Evolutionary conservation across 2,113 vertebrate genomes (phyloP).

Genomic region (Agelaius tricolor): DNA sequence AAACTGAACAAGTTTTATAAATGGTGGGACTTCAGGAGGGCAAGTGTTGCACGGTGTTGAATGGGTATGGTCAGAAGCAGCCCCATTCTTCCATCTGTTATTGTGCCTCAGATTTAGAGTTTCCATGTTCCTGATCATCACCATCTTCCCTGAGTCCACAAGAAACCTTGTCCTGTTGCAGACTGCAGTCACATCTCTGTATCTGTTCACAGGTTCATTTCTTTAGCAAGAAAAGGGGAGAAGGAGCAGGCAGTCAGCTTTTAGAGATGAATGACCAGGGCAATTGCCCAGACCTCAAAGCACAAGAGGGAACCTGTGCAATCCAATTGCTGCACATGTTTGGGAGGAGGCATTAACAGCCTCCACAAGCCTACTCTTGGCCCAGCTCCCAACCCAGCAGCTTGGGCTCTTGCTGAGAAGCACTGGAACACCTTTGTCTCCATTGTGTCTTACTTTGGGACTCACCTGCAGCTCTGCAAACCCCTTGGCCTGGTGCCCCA

Average conservation of each 20-base stretch:
- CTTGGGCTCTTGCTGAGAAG: not conserved
- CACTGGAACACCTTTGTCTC: not conserved
- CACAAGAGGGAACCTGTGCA: not conserved
- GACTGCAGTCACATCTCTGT: not conserved
- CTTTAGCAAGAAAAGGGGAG: not conserved
- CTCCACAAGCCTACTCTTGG: not conserved
- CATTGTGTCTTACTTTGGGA: fast-evolving
- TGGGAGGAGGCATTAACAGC: not conserved
- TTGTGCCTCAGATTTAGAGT: not conserved
- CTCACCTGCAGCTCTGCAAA: not conserved
- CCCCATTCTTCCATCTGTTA: not conserved
- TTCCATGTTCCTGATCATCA: not conserved
- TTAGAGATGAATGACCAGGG: not conserved
- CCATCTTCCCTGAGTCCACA: not conserved
- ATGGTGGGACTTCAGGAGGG: not conserved
- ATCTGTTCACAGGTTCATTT: not conserved
- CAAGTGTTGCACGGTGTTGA: not conserved
- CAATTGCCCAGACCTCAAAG: not conserved
- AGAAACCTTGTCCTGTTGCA: not conserved
- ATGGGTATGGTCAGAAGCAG: not conserved
- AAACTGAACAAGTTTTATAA: not conserved
- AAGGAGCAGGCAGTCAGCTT: not conserved
- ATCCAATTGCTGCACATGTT: fast-evolving
- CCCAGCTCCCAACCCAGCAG: not conserved
- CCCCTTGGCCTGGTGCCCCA: not conserved